Conservation (phyloP, 2,888 invertebrate genomes). For the Rotaria magnacalcarata region DNA sequence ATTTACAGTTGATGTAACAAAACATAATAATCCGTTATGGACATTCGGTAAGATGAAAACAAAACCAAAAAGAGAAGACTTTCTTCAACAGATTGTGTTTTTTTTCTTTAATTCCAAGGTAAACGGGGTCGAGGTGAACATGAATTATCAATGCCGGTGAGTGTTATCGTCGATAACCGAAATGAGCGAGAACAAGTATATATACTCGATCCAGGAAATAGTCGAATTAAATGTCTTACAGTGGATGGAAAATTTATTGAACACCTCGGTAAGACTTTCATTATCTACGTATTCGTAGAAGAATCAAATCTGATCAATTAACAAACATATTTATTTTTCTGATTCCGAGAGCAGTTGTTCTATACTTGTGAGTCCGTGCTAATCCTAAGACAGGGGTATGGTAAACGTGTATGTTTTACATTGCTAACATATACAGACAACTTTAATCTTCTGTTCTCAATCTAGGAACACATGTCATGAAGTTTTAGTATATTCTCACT, state of each 20-base stretch:
- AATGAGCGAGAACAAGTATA: conserved; percentile 36
- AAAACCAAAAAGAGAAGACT: no score
- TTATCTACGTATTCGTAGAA: no score
- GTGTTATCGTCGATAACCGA: conserved; percentile 33
- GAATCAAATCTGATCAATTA: no score
- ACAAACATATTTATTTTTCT: no score
- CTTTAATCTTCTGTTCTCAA: no score
- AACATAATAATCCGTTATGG: conserved; percentile 73
- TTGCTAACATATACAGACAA: no score
- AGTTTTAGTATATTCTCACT: no score
- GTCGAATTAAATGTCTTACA: conserved; percentile 42
- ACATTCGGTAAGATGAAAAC: conserved; percentile 66
- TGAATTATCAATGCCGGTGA: conserved; percentile 44
- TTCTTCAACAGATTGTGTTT: neutral
- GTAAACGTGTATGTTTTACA: no score
- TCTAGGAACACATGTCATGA: no score
- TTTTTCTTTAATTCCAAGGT: neutral
- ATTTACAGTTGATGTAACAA: conserved; percentile 68
- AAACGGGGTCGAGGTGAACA: conserved; percentile 31
- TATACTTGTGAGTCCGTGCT: no score
- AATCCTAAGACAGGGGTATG: no score
- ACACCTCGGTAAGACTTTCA: conserved; percentile 11
- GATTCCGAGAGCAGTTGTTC: no score
- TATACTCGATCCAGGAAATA: conserved; percentile 42
- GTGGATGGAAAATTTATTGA: conserved; percentile 39